Evolutionary conservation across 1,140 invertebrate species (phyloP), one percentile per base, ranked within the genome.

Genomic region (Drosophila subobscura): DNA sequence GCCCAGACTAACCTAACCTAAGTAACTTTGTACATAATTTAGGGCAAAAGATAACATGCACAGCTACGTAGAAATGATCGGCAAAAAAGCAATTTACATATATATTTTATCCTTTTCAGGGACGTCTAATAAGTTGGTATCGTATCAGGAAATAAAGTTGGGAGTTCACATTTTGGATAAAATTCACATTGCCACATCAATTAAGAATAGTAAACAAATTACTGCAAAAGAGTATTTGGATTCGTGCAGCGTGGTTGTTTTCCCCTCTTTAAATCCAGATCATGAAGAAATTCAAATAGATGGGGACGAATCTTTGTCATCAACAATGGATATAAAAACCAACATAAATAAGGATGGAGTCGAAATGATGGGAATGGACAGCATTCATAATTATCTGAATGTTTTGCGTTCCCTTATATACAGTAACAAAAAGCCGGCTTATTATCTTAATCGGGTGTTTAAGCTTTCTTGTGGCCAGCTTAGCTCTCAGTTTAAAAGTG

Each of bases 381-480:
- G 95, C 44, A 94, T 96, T n/a, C 94, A 94, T 74, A 97, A 97
- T 89, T 98, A 97, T 89, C 83, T 92, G 8, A 92, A 95, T 92
- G 94, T 97, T 4, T 93, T 98, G n/a, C 93, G 95, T 25, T 95
- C 97, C 72, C 96, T 99, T 46, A 95, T 96, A 60, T 99, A 99
- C 92, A 97, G 96, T 74, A 98, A 98, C 92, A 96, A 96, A 73
- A 98, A 98, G 85, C 97, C 97, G 5, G 97, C 97, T 3, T 98
- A 98, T 91, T 98, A 98, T 91, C 93, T 99, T 42, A 98, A 98
- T 92, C 94, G 97, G 65, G 97, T 97, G 1, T 99, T 99, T 92
- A 98, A 98, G 89, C 92, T 99, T 3, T 96, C 96, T 33, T 99
- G 98, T 92, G 97, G 97, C 5, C 97, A 98, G 92, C 93, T 98